A percentile compares a stretch with the other conserved stretches of the same genome.
These are phyloP conservation scores for Morone chrysops DNA, from an alignment of 2,113 vertebrate genomes.

Conservation along the genomic window DNA sequence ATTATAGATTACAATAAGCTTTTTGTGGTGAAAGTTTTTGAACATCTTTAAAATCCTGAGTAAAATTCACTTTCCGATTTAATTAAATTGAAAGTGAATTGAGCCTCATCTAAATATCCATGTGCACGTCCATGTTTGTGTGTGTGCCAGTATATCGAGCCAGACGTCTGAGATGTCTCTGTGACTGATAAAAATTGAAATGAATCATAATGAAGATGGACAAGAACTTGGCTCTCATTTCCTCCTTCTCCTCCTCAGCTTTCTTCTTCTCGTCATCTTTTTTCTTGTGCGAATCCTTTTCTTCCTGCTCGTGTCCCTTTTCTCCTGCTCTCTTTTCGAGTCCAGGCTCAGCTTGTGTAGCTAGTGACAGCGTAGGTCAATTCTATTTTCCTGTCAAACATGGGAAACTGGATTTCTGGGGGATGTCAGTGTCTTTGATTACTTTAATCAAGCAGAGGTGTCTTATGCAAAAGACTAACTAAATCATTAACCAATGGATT, in stretches of 20 bases:
- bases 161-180: conserved; percentile 50
- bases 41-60: conserved; percentile 19
- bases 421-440: neutral
- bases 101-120: conserved; percentile 33
- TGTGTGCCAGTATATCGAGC: conserved; percentile 43
- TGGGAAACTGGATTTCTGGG: conserved; percentile 3
- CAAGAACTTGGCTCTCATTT: conserved; percentile 63
- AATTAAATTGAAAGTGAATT: conserved; percentile 49
- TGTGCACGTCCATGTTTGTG: conserved; percentile 37
- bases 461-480: conserved; percentile 16
- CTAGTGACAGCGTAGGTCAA: conserved; percentile 23
- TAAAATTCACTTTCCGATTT: conserved; percentile 38
- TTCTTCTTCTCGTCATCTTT: neutral
- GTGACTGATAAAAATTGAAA: conserved; percentile 59
- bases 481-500: neutral
- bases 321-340: conserved; percentile 8
- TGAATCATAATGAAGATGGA: conserved; percentile 65
- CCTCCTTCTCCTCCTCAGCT: neutral
- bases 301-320: neutral
- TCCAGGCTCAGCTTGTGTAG: conserved; percentile 4
- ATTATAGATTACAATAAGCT: conserved; percentile 27
- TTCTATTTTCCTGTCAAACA: conserved; percentile 31
- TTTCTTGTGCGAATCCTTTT: conserved; percentile 7
- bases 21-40: conserved; percentile 17
- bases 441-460: conserved; percentile 14